Evolutionary conservation across 2,797 vertebrate genomes (phyloP).

Genomic region (Clamator glandarius): DNA sequence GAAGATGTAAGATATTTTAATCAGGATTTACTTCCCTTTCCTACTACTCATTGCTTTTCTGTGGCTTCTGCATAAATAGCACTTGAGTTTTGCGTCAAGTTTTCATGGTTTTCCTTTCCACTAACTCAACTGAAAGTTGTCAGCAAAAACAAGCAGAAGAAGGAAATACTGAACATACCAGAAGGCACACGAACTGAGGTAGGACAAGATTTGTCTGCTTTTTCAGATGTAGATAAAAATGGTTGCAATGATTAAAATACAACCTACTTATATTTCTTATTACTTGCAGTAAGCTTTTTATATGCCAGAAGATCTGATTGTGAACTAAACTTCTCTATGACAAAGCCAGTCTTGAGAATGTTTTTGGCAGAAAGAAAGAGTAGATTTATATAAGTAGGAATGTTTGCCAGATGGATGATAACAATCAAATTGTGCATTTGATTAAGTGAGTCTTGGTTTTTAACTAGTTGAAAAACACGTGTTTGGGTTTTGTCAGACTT

Average conservation of each 20-base stretch:
- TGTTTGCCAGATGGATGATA: background rate
- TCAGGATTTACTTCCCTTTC: background rate
- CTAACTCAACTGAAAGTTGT: background rate
- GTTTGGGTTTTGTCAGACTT: background rate
- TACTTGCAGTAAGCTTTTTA: background rate
- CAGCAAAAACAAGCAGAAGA: background rate
- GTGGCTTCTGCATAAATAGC: background rate
- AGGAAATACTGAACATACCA: background rate
- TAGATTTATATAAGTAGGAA: background rate
- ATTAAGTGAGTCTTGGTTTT: background rate
- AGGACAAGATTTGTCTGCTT: background rate
- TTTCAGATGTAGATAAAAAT: background rate
- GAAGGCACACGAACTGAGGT: background rate
- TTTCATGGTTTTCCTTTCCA: background rate
- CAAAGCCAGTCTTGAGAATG: background rate
- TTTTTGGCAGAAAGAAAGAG: background rate
- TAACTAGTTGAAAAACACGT: background rate
- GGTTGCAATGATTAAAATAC: background rate
- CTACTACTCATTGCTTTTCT: background rate
- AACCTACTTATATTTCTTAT: background rate
- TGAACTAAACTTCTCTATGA: background rate
- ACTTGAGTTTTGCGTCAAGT: background rate
- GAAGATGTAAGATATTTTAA: background rate
- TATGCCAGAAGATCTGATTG: background rate
- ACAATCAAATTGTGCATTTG: background rate